Conservation (phyloP, 2,113 vertebrate species). For the Antechinus stuartii region DNA sequence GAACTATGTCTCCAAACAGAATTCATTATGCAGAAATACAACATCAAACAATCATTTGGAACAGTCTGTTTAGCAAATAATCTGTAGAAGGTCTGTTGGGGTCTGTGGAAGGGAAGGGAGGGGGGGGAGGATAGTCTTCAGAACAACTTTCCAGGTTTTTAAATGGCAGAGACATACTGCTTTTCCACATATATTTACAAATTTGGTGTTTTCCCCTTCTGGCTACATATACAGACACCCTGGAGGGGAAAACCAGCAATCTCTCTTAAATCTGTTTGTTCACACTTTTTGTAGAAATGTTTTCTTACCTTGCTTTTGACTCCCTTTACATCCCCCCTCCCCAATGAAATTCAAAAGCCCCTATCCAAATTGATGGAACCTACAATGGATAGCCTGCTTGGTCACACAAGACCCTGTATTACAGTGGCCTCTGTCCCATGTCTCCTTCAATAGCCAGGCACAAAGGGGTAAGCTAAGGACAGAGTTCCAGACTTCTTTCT, state of each 20-base stretch:
- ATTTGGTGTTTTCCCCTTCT: not conserved
- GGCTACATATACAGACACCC: not conserved
- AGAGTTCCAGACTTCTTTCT: constrained; percentile 28
- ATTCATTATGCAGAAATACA: not conserved
- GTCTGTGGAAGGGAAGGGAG: not conserved
- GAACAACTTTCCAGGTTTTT: not conserved
- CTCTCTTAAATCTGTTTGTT: constrained; percentile 29
- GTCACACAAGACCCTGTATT: constrained; percentile 45
- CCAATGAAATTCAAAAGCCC: constrained; percentile 30
- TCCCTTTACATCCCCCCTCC: not conserved
- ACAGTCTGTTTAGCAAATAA: constrained; percentile 5
- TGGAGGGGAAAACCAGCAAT: not conserved
- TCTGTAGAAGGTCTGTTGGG: not conserved
- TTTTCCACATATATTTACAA: constrained; percentile 28
- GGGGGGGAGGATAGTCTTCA: not conserved
- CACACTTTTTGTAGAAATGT: constrained; percentile 31
- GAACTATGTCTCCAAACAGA: constrained; percentile 53
- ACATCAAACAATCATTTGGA: constrained; percentile 43
- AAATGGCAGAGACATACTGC: not conserved
- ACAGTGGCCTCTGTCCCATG: constrained; percentile 44
- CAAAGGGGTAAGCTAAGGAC: constrained; percentile 31
- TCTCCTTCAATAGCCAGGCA: constrained; percentile 58
- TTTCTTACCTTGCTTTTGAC: not conserved
- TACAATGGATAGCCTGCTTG: constrained; percentile 69
- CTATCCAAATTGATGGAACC: constrained; percentile 22